phyloP scores from a whole-genome alignment of 2,888 invertebrate genomes.

The Globia sparganii region DNA sequence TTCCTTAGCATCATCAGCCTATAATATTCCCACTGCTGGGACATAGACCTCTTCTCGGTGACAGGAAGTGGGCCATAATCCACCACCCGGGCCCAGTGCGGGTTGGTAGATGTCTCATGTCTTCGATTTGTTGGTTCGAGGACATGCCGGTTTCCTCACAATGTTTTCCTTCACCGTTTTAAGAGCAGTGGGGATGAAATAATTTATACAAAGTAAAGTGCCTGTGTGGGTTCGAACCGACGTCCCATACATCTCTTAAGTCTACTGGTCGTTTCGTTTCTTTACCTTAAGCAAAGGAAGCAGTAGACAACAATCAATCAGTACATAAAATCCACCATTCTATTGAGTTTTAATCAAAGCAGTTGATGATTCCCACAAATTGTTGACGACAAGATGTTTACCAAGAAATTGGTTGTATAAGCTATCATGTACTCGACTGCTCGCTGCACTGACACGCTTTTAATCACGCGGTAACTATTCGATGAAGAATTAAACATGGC shows the following conservation, averaged over 20 bases:
- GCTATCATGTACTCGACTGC: constrained; percentile 16
- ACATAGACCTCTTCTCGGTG: not conserved
- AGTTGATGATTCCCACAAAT: constrained; percentile 30
- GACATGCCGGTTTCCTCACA: not conserved
- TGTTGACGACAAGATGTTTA: not conserved
- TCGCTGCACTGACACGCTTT: constrained; percentile 27
- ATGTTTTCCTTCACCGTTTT: not conserved
- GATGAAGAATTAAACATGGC: not conserved
- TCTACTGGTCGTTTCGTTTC: not conserved
- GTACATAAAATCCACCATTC: not conserved
- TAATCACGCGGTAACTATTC: constrained; percentile 13
- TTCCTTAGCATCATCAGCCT: not conserved
- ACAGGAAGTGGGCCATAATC: not conserved
- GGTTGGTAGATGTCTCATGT: not conserved
- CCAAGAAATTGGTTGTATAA: constrained; percentile 45
- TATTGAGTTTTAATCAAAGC: not conserved
- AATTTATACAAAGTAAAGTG: too few relatives aligned
- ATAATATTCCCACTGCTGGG: too few relatives aligned
- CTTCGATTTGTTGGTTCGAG: not conserved
- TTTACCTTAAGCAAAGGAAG: not conserved
- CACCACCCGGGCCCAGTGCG: not conserved
- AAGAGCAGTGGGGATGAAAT: too few relatives aligned
- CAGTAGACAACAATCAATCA: not conserved
- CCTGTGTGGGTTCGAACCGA: too few relatives aligned
- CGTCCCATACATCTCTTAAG: too few relatives aligned